Conservation (phyloP, 2,888 invertebrate species). For the Terebella lapidaria region DNA sequence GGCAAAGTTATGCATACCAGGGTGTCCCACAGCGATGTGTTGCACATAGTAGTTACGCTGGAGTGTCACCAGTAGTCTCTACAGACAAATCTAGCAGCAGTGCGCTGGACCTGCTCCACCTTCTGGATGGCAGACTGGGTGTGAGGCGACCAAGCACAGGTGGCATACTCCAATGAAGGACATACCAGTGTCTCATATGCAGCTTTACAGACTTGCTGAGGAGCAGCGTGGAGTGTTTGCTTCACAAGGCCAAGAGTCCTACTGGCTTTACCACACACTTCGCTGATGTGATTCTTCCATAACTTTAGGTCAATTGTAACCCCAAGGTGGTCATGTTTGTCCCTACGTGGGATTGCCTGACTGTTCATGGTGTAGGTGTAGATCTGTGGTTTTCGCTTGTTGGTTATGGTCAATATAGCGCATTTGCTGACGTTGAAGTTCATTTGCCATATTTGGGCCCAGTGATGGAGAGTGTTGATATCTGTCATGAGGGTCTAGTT, state of each 20-base stretch:
- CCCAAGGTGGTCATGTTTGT: too few species aligned
- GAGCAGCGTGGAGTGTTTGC: background rate
- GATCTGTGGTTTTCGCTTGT: background rate
- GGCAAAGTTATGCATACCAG: too few species aligned
- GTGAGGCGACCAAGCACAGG: background rate
- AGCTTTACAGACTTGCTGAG: background rate
- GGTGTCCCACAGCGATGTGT: too few species aligned
- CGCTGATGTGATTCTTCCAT: background rate
- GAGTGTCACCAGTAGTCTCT: too few species aligned
- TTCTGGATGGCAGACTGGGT: background rate
- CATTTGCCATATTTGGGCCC: too few species aligned
- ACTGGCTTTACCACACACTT: background rate
- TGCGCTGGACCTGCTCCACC: too few species aligned
- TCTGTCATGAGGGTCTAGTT: too few species aligned
- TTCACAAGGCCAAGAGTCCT: constrained; percentile 1
- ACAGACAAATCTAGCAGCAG: too few species aligned
- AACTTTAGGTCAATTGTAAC: background rate
- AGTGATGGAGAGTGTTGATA: too few species aligned
- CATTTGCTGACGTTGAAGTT: background rate
- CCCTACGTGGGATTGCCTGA: too few species aligned
- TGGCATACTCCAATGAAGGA: background rate
- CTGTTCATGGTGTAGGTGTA: background rate
- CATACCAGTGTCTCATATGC: background rate
- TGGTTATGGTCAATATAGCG: background rate
- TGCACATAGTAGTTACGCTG: too few species aligned